Conservation (phyloP, 1,140 invertebrate species). For the Maniola jurtina region DNA sequence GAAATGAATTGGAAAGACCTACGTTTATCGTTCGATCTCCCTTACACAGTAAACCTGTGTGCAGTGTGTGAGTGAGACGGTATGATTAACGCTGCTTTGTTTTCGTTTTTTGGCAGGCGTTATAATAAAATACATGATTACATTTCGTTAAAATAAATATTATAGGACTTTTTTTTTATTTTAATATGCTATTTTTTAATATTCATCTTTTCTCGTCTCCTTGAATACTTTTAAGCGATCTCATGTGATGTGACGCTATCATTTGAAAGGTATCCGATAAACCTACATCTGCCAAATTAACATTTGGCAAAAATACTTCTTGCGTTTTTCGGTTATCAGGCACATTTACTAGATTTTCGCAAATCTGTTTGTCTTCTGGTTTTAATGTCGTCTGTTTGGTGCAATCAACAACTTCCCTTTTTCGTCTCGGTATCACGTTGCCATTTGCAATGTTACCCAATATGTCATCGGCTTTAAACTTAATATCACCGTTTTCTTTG, state of each 20-base stretch:
- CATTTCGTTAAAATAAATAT: no score
- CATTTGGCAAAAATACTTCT: constrained; percentile 41
- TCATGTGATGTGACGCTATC: constrained; percentile 49
- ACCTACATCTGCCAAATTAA: constrained; percentile 49
- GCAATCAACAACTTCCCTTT: constrained; percentile 67
- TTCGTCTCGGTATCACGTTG: constrained; percentile 32
- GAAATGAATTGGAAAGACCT: neutral
- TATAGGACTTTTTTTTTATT: no score
- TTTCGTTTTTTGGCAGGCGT: no score
- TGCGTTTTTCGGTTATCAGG: constrained; percentile 18
- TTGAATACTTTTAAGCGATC: constrained; percentile 61
- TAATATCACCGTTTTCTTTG: constrained; percentile 27
- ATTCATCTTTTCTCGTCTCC: constrained; percentile 35
- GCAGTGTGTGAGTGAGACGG: no score
- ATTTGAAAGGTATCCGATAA: constrained; percentile 44
- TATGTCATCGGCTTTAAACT: constrained; percentile 23
- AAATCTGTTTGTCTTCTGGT: constrained; percentile 60
- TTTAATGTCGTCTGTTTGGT: constrained; percentile 48
- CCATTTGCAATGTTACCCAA: constrained; percentile 29
- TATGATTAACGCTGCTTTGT: no score
- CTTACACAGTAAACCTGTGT: no score
- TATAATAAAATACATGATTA: no score
- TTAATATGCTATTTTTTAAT: no score
- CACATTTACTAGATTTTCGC: constrained; percentile 45
- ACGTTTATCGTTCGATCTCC: no score